Evolutionary conservation across 2,797 vertebrate genomes (phyloP), one percentile per base, ranked within the genome.

Genomic region (Myripristis jacobus): DNA sequence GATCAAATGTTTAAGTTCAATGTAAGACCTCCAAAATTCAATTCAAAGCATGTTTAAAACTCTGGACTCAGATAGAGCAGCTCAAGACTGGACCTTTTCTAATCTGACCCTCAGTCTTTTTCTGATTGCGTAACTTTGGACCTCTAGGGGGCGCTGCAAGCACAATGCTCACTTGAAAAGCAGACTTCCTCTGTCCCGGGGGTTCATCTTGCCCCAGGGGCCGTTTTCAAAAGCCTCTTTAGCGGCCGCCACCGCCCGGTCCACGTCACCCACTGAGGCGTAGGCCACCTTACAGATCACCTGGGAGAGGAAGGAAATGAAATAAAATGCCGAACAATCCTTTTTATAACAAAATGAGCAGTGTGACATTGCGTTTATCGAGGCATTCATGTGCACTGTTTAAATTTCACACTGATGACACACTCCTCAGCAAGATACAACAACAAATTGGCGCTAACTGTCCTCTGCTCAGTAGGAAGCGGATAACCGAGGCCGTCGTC

Each of bases 141-240:
- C 80, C 77, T 69, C 54, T 53, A 73, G 75, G 66, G 16, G 78
- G 36, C 44, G 68, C 65, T 38, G 52, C 83, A 41, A 47, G 43
- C 31, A 58, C 27, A 21, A 44, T 7, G 27, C 78, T 89, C 77
- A 98, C 98, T 90, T 97, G 89, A 95, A 98, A 67, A 99, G 92
- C 79, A 98, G 64, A 18, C 77, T 92, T 22, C 97, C 97, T 85
- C 96, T 93, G 79, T 99, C 97, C 73, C 97, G 92, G 0, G 96
- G 95, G 73, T 97, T 98, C 97, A 99, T 99, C 87, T 52, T 94
- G 67, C 96, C 94, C 97, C 98, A 99, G 66, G 97, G 95, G 0
- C 97, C 97, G 0, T 89, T 91, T 38, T 97, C 94, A 87, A 94
- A 99, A 4, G 97, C 97, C 16, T 97, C 94, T 87, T 97, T 98